Base-by-base conservation (phyloP, 2,888 invertebrate genomes). In the Synanthedon vespiformis region DNA sequence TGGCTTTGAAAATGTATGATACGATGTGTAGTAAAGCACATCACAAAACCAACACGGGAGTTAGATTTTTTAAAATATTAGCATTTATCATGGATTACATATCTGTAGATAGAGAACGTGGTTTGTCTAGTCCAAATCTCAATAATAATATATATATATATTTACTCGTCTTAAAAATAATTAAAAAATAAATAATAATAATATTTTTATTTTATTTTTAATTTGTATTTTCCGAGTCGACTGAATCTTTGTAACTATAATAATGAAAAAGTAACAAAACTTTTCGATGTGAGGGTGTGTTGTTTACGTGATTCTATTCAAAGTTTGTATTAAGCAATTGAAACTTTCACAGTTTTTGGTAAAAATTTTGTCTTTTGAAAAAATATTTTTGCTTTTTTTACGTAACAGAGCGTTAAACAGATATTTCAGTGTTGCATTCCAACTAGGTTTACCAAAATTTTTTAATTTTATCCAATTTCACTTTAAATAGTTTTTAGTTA, bases 61-160 rank as follows among this genome's bases (percentile, higher is more conserved):
- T 78, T 81, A 84, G 80, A 79, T 80, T 83, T 83, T 85, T 74
- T 82, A 81, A 70, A 27, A 70, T 75, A 78, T 82, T 85, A 85
- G 82, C 77, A 79, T 84, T 83, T 87, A 87, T 87, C 87, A 86
- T 87, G 80, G 84, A 83, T 86, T 78, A 87, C 87, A 87, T 87
- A 87, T 87, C 87, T 87, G 82, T 87, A 87, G 87, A 81, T 87
- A 86, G 87, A 84, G 62, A 77, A 85, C 79, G 84, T 84, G 85
- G 78, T 84, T 84, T 83, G 81, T 81, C 82, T 87, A 86, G 85
- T 85, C 79, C 87, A 86, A 85, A 84, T 82, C 82, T 84, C 83
- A 80, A 81, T 81, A 79, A 67, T 74, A 77, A 73, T 69, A 75
- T 77, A 77, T 69, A 75, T 77, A 77, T 77, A 76, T 82, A 82